phyloP scores from a whole-genome alignment of 2,113 vertebrate genomes.

The Maccullochella peelii region DNA sequence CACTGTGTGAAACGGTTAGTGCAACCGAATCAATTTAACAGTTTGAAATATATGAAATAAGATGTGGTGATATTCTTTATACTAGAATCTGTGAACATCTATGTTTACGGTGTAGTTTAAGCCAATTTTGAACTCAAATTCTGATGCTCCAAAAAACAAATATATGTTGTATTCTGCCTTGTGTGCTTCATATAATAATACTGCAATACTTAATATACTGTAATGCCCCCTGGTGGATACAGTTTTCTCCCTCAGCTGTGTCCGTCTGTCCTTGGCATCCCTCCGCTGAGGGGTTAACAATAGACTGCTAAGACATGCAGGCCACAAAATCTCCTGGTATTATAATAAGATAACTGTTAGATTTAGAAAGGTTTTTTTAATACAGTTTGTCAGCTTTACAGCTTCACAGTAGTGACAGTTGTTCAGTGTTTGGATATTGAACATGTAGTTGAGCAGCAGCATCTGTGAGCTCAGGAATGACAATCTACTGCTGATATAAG shows the following conservation, averaged over 20 bases:
- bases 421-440: not conserved
- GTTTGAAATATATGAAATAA: not conserved
- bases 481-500: not conserved
- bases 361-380: slow-evolving; percentile 55
- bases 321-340: slow-evolving; percentile 48
- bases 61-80: not conserved
- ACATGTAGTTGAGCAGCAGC: not conserved
- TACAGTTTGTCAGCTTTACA: slow-evolving; percentile 65
- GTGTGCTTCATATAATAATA: not conserved
- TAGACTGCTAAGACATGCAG: slow-evolving; percentile 32
- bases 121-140: not conserved
- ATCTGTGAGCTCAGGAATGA: slow-evolving; percentile 5
- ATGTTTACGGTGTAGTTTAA: not conserved
- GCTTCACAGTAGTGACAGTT: slow-evolving; percentile 58
- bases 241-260: slow-evolving; percentile 3
- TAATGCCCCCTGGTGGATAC: slow-evolving; percentile 16
- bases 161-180: not conserved
- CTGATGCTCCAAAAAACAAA: not conserved
- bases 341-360: slow-evolving; percentile 45
- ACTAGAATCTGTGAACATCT: not conserved
- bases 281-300: slow-evolving; percentile 44
- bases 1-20: not conserved
- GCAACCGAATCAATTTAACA: not conserved
- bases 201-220: not conserved
- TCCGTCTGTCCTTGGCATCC: slow-evolving; percentile 23